Conservation (phyloP, 1,140 invertebrate genomes). For the Drosophila sechellia region DNA sequence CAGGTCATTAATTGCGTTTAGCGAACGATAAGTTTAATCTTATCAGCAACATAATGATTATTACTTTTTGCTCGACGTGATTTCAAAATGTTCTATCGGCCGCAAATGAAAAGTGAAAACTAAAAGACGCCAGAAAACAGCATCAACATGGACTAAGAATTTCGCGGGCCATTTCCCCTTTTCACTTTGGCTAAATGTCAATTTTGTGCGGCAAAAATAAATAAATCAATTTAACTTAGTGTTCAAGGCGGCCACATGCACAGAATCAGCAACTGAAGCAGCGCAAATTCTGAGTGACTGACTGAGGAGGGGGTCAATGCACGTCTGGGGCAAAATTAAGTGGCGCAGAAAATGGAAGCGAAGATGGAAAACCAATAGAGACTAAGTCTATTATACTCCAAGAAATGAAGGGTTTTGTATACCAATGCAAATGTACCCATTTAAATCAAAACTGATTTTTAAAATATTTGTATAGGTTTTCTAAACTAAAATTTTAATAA, state of each 20-base stretch:
- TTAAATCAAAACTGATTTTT: no score
- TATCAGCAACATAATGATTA: conserved; percentile 31
- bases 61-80: conserved; percentile 3
- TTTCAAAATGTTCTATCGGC: background rate
- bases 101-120: conserved; percentile 32
- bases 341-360: background rate
- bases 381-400: no score
- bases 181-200: conserved; percentile 69
- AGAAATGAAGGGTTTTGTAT: no score
- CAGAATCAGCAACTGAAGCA: conserved; percentile 25
- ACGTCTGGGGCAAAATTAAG: conserved; percentile 12
- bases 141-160: conserved; percentile 3
- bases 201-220: conserved; percentile 29
- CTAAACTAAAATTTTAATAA: no score
- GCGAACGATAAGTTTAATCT: conserved; percentile 32
- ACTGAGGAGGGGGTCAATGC: conserved; percentile 28
- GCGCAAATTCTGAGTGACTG: conserved; percentile 17
- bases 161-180: conserved; percentile 8
- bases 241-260: conserved; percentile 47
- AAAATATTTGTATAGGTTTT: no score
- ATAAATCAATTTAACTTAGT: conserved; percentile 42
- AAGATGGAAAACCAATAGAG: background rate
- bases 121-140: background rate
- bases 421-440: no score
- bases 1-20: conserved; percentile 32